Evolutionary conservation across 2,888 invertebrate genomes (phyloP).

Genomic region (Anagyrus pseudococci): DNA sequence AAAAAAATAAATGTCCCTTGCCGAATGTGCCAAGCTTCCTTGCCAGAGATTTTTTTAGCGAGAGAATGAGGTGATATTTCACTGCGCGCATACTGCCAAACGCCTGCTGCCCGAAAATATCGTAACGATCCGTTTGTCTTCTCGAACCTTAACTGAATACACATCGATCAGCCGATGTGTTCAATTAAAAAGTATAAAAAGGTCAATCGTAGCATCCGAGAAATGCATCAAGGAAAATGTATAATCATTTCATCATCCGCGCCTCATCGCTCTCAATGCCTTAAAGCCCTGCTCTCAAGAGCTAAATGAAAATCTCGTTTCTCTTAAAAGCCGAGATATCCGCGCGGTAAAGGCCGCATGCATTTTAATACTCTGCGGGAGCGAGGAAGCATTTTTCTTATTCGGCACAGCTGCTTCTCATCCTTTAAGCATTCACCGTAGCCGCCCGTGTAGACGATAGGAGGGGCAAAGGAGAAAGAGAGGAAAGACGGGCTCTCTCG

Average conservation of each 20-base stretch:
- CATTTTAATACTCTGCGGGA: conserved; percentile 15
- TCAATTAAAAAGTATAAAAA: no score
- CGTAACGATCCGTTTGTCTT: no score
- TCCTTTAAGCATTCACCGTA: conserved; percentile 18
- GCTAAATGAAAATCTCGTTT: no score
- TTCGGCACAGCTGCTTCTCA: conserved; percentile 1
- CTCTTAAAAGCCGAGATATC: no score
- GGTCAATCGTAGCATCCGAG: no score
- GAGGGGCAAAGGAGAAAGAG: neutral
- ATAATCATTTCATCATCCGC: no score
- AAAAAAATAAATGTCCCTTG: conserved; percentile 27
- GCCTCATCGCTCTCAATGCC: no score
- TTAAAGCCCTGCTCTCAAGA: no score
- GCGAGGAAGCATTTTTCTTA: conserved; percentile 10
- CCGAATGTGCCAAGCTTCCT: conserved; percentile 36
- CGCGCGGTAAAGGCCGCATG: no score
- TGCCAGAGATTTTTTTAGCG: conserved; percentile 22
- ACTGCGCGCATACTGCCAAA: conserved; percentile 28
- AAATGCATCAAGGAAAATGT: no score
- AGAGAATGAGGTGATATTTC: neutral
- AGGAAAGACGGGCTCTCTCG: neutral
- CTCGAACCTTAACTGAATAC: no score
- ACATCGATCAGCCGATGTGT: no score
- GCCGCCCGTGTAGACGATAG: neutral
- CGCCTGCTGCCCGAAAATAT: neutral